Base-by-base conservation (phyloP, 2,797 vertebrate species). In the Phrynocephalus guinanensis region DNA sequence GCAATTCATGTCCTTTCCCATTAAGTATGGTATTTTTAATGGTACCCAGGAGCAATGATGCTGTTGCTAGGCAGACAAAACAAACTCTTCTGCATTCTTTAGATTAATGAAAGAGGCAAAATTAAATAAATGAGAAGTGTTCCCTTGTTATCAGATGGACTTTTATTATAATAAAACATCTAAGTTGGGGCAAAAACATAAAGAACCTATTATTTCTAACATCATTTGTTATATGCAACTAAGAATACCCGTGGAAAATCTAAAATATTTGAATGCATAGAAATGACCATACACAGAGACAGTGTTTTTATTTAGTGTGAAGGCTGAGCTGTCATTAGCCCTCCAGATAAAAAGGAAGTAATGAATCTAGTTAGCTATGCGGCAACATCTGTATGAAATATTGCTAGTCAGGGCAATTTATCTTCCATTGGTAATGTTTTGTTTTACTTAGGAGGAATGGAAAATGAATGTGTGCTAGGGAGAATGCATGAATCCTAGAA, bases 311-410 rank as follows among this genome's bases (percentile, higher is more conserved):
- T 87, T 95, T 95, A 77, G 38, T 84, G 30, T 89, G 79, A 89
- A 91, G 90, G 52, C 77, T 91, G 88, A 94, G 84, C 48, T 95
- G 83, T 90, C 91, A 92, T 75, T 91, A 95, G 93, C 93, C 94
- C 87, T 70, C 86, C 78, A 87, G 91, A 92, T 94, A 89, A 88
- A 94, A 87, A 84, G 22, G 91, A 93, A 96, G 92, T 92, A 95
- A 95, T 93, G 84, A 93, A 88, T 93, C 93, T 94, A 78, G 85
- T 94, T 84, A 93, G 86, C 1, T 75, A 90, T 93, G 90, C 91
- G 89, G 86, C 90, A 88, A 76, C 56, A 76, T 93, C 16, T 93
- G 90, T 94, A 95, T 95, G 95, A 94, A 95, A 93, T 94, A 94
- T 89, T 91, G 88, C 82, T 86, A 44, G 82, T 30, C 52, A 78